These are phyloP conservation scores for Rhynchonycteris naso DNA, from an alignment of 2,797 vertebrate species.

Conservation along the genomic window DNA sequence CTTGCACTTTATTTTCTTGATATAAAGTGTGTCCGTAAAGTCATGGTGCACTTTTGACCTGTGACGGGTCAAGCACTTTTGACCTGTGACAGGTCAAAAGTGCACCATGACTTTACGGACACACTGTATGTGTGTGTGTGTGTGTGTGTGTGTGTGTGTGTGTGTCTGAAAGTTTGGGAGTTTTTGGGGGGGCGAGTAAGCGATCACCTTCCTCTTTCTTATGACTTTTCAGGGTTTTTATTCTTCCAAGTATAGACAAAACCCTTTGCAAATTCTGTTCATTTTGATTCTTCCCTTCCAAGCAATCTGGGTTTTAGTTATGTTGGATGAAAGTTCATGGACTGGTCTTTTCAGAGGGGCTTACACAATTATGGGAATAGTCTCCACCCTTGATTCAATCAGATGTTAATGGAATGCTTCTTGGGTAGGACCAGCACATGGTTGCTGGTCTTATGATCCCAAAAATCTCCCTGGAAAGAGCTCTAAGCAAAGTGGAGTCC, in stretches of 20 bases:
- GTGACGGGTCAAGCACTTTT: too few species aligned
- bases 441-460: background rate
- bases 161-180: background rate
- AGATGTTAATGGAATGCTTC: background rate
- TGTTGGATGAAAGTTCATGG: background rate
- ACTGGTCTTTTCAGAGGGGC: background rate
- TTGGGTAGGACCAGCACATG: background rate
- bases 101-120: too few species aligned
- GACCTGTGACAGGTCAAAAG: too few species aligned
- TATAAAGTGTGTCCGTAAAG: too few species aligned
- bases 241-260: background rate
- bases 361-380: background rate
- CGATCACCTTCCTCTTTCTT: background rate
- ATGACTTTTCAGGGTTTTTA: background rate
- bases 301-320: background rate
- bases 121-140: too few species aligned
- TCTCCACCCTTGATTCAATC: conserved; percentile 16
- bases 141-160: too few species aligned
- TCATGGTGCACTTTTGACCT: too few species aligned
- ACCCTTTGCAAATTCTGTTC: conserved; percentile 4
- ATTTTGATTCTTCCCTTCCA: background rate
- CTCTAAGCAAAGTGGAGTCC: conserved; percentile 25
- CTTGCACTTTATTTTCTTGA: conserved; percentile 39
- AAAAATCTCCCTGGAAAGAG: conserved; percentile 37
- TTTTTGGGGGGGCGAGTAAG: background rate